Percentiles rank a stretch among this genome's conserved stretches.
These are phyloP conservation scores for Phasianus colchicus DNA, from an alignment of 2,113 vertebrate species.

Conservation along the genomic window DNA sequence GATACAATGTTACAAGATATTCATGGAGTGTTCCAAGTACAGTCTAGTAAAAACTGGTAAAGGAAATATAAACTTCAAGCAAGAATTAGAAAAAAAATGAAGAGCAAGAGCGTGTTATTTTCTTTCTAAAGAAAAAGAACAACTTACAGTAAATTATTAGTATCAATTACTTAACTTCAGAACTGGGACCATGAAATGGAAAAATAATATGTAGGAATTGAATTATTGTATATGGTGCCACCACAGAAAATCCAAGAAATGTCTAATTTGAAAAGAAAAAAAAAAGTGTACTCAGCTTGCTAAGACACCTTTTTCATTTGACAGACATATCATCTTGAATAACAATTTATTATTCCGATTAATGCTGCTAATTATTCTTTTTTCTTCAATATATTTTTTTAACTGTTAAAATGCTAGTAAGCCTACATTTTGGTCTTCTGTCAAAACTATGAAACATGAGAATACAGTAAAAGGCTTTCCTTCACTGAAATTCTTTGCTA, in stretches of 20 bases:
- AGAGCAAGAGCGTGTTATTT: background rate
- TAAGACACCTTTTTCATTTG: background rate
- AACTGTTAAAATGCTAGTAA: background rate
- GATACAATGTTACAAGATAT: fast-evolving
- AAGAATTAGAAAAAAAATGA: background rate
- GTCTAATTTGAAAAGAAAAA: background rate
- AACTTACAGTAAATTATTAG: background rate
- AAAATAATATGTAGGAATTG: background rate
- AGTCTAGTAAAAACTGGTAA: background rate
- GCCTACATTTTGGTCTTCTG: background rate
- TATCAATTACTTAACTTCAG: background rate
- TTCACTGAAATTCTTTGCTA: background rate
- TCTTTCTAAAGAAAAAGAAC: background rate
- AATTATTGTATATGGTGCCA: background rate
- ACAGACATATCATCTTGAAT: background rate
- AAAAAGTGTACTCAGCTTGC: background rate
- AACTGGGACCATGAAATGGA: background rate
- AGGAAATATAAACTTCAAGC: background rate
- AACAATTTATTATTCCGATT: background rate
- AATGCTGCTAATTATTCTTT: background rate
- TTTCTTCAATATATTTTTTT: background rate
- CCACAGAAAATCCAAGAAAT: background rate
- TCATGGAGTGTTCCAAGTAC: background rate
- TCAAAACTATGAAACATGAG: background rate
- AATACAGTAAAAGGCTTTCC: background rate